Conservation (phyloP, 2,797 vertebrate genomes). For the Sebastes cheni region DNA sequence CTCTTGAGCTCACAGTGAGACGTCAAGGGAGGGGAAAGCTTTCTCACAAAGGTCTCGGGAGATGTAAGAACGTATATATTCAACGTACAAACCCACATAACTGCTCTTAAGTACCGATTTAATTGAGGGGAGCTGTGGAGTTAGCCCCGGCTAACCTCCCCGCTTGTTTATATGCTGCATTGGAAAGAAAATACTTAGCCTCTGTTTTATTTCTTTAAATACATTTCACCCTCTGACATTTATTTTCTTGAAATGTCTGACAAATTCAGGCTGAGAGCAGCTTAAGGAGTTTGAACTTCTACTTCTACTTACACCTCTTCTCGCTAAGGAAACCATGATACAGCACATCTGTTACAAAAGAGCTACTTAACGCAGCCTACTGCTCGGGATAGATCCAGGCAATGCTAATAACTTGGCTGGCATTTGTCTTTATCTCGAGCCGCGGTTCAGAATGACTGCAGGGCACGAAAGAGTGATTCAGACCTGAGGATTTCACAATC, state of each 20-base stretch:
- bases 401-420: not conserved
- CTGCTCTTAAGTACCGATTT: not conserved
- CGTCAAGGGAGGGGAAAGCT: not conserved
- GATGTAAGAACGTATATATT: not conserved
- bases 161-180: not conserved
- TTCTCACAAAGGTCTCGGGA: not conserved
- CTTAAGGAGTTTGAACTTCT: conserved; percentile 13
- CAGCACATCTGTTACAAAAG: not conserved
- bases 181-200: not conserved
- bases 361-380: not conserved
- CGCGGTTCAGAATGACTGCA: conserved; percentile 4
- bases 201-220: not conserved
- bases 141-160: not conserved
- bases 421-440: not conserved
- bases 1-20: not conserved
- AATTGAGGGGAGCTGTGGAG: not conserved
- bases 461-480: conserved; percentile 14
- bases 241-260: not conserved
- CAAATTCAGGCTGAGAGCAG: not conserved
- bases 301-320: not conserved
- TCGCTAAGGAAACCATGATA: not conserved
- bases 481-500: conserved; percentile 21
- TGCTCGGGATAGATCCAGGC: not conserved
- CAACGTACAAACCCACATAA: not conserved
- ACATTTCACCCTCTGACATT: not conserved